Conservation (phyloP, 2,113 vertebrate genomes). For the Diglossa brunneiventris region DNA sequence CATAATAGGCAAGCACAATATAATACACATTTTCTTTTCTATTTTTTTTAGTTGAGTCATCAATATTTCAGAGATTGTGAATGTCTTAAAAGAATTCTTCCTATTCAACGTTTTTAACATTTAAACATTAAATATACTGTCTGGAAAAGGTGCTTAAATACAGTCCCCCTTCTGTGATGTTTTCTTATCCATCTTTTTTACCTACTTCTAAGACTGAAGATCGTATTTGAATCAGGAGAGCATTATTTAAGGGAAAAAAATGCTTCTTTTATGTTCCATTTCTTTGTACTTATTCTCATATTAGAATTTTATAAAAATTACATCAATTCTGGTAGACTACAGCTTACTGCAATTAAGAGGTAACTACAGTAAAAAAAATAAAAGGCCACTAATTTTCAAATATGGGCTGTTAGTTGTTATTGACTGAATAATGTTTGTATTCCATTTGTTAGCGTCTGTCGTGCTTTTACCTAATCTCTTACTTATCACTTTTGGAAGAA, state of each 20-base stretch:
- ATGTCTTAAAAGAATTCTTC: not conserved
- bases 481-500: not conserved
- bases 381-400: not conserved
- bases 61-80: not conserved
- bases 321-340: not conserved
- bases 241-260: not conserved
- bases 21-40: not conserved
- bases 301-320: not conserved
- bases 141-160: not conserved
- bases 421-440: not conserved
- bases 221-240: accelerated
- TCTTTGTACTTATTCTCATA: not conserved
- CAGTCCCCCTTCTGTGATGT: not conserved
- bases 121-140: not conserved
- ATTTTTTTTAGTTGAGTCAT: not conserved
- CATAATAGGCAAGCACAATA: not conserved
- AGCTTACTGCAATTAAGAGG: not conserved
- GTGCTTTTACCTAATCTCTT: not conserved
- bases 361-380: not conserved
- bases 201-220: not conserved
- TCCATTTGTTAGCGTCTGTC: not conserved
- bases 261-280: not conserved
- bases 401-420: not conserved
- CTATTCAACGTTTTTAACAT: not conserved
- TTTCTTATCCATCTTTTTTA: not conserved